Conservation (phyloP, 2,113 vertebrate species). For the Gallinago paraguaiae region DNA sequence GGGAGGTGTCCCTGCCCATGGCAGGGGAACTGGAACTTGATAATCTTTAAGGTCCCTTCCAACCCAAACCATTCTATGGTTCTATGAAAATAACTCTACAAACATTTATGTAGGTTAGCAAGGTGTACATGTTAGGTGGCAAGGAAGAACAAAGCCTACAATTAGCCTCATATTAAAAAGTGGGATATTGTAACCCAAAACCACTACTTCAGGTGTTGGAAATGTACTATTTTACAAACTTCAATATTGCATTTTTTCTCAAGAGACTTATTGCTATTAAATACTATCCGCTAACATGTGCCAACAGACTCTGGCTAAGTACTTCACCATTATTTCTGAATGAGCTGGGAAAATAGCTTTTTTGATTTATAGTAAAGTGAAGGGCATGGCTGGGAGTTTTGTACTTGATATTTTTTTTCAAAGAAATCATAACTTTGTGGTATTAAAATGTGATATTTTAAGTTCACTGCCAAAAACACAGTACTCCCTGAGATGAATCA, state of each 20-base stretch:
- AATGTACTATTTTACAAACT: neutral
- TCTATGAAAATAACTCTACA: neutral
- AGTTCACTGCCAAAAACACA: neutral
- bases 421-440: neutral
- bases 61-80: too few species aligned
- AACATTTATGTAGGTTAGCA: neutral
- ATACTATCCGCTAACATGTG: neutral
- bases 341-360: neutral
- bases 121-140: neutral
- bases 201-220: neutral
- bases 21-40: too few species aligned
- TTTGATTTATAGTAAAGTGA: conserved; percentile 6
- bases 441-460: neutral
- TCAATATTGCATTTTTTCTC: neutral
- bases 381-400: neutral
- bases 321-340: conserved; percentile 23
- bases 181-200: neutral
- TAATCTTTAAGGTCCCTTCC: too few species aligned
- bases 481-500: neutral
- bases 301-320: neutral
- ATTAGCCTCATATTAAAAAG: neutral
- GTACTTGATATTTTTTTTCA: neutral
- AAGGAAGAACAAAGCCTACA: neutral
- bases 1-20: too few species aligned
- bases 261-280: neutral